A percentile compares a stretch with the other conserved stretches of the same genome.
Evolutionary conservation across 2,113 vertebrate species (phyloP).

Genomic region (Oncorhynchus nerka): DNA sequence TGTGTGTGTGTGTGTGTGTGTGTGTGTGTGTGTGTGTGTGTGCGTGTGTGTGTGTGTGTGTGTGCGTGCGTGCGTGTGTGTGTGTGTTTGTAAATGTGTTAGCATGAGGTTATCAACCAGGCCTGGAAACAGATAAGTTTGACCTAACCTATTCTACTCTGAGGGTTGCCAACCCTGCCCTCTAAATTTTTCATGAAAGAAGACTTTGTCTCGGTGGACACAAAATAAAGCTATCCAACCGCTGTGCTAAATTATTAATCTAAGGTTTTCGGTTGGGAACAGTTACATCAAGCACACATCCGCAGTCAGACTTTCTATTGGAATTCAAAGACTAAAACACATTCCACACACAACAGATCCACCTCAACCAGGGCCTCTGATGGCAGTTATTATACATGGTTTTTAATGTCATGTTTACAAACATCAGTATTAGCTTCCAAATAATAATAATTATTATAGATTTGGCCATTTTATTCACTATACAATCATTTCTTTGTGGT

Average conservation of each 20-base stretch:
- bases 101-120: conserved; percentile 34
- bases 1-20: too few relatives aligned
- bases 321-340: background rate
- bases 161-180: background rate
- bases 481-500: background rate
- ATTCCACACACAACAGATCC: background rate
- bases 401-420: background rate
- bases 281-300: conserved; percentile 54
- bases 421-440: too few relatives aligned
- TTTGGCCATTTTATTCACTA: too few relatives aligned
- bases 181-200: conserved; percentile 62
- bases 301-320: conserved; percentile 18
- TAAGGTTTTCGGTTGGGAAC: conserved; percentile 58
- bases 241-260: conserved; percentile 67
- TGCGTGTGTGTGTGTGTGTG: conserved; percentile 14
- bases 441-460: background rate
- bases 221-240: conserved; percentile 65
- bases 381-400: background rate
- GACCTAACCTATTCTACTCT: conserved; percentile 47
- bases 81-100: background rate
- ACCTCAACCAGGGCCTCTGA: background rate
- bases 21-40: background rate
- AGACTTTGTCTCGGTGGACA: conserved; percentile 59
- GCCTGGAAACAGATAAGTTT: conserved; percentile 42
- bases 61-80: conserved; percentile 24